phyloP scores from a whole-genome alignment of 1,140 invertebrate genomes.

The Capitella teleta region DNA sequence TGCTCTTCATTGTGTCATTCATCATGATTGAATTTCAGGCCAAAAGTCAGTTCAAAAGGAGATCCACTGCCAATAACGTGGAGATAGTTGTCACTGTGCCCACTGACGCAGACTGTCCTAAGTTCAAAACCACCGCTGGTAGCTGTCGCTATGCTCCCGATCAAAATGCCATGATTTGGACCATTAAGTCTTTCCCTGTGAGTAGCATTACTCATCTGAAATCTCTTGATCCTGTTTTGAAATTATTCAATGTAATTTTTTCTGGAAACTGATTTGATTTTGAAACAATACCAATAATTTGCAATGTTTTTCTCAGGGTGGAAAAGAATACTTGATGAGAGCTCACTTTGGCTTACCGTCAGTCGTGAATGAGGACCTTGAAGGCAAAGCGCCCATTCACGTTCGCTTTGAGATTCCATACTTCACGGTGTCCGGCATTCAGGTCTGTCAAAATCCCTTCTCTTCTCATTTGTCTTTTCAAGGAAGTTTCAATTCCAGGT shows the following conservation, averaged over 20 bases:
- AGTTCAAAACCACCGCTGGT: slow-evolving; percentile 97
- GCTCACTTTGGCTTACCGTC: slow-evolving; percentile 98
- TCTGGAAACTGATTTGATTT: not conserved
- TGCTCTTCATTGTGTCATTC: not conserved
- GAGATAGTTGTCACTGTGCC: slow-evolving; percentile 99
- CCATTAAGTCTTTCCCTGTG: slow-evolving; percentile 95
- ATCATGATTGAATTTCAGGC: slow-evolving; percentile 47
- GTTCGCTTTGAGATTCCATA: slow-evolving; percentile 99
- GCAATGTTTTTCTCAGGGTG: slow-evolving; percentile 50
- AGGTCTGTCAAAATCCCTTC: slow-evolving; percentile 49
- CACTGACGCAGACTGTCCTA: slow-evolving; percentile 93
- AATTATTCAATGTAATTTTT: too few species aligned
- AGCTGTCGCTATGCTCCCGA: slow-evolving; percentile 97
- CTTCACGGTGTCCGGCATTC: slow-evolving; percentile 98
- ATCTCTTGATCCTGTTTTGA: too few species aligned
- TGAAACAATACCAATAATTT: not conserved
- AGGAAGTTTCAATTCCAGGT: slow-evolving; percentile 42
- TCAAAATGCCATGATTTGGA: slow-evolving; percentile 96
- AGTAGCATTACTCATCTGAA: slow-evolving; percentile 15
- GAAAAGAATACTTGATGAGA: slow-evolving; percentile 97
- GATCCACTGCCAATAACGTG: slow-evolving; percentile 98
- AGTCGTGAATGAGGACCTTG: slow-evolving; percentile 82
- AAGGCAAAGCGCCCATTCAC: slow-evolving; percentile 95
- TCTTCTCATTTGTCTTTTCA: not conserved
- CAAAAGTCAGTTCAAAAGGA: slow-evolving; percentile 94